phyloP scores from a whole-genome alignment of 2,113 vertebrate genomes.

The Columbina picui region DNA sequence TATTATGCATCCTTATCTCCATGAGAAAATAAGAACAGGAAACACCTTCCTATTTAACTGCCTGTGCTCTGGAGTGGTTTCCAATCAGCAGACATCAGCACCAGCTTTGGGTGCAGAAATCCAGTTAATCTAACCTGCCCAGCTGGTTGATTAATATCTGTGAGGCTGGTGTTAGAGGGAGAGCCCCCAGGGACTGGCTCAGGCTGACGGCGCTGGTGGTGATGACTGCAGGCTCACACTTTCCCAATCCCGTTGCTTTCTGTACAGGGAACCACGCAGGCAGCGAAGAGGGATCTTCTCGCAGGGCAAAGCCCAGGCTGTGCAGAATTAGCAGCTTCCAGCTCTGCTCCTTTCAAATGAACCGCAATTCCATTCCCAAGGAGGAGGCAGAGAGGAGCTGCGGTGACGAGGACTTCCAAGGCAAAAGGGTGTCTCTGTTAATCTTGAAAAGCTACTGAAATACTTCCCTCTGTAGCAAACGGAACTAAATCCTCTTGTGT shows the following conservation, averaged over 20 bases:
- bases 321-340: neutral
- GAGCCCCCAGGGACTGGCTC: fast-evolving
- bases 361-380: neutral
- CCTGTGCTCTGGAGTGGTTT: neutral
- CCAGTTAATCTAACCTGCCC: neutral
- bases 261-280: neutral
- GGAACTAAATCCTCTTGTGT: neutral
- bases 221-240: neutral
- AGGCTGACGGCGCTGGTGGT: fast-evolving
- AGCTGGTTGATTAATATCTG: neutral
- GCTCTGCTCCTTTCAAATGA: neutral
- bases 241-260: neutral
- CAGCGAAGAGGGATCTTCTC: neutral
- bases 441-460: neutral
- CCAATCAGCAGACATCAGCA: neutral
- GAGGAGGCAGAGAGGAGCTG: neutral
- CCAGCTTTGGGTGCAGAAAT: neutral
- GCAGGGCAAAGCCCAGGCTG: neutral
- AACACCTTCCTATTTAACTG: neutral
- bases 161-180: neutral
- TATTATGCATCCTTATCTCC: neutral
- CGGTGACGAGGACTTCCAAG: neutral
- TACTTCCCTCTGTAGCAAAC: neutral
- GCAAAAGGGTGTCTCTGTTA: neutral
- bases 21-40: neutral